phyloP scores from a whole-genome alignment of 2,888 invertebrate genomes.

The Acleris holmiana region DNA sequence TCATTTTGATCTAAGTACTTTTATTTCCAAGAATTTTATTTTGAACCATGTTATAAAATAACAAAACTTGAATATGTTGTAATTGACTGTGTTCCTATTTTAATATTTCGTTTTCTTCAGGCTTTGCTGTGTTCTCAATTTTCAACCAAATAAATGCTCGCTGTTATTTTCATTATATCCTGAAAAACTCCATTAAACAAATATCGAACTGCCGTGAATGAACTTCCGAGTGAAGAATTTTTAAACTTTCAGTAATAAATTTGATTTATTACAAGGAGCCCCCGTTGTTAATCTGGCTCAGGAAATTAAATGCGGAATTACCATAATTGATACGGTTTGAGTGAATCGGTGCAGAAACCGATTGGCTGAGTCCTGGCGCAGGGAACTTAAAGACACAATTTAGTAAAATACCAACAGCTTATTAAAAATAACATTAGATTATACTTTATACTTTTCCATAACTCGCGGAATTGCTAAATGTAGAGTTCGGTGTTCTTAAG shows the following conservation, averaged over 20 bases:
- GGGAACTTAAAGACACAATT: slow-evolving; percentile 38
- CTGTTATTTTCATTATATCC: slow-evolving; percentile 7
- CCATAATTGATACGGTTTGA: slow-evolving; percentile 82
- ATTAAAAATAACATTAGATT: too few species aligned
- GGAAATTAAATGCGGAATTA: slow-evolving; percentile 82
- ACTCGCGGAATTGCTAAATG: too few species aligned
- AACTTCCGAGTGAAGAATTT: slow-evolving; percentile 54
- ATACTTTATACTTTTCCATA: too few species aligned
- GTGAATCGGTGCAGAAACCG: slow-evolving; percentile 77
- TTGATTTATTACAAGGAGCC: slow-evolving; percentile 75
- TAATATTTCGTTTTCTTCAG: too few species aligned
- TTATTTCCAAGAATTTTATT: too few species aligned
- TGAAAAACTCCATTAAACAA: slow-evolving; percentile 33
- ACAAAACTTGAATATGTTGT: too few species aligned
- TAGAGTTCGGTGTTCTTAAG: too few species aligned
- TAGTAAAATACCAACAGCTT: neutral
- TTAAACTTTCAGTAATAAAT: slow-evolving; percentile 70
- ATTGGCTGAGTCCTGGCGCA: slow-evolving; percentile 61
- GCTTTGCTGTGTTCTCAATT: too few species aligned
- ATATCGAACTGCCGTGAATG: slow-evolving; percentile 47
- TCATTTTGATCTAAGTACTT: too few species aligned
- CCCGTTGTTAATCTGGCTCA: slow-evolving; percentile 74
- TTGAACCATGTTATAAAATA: too few species aligned
- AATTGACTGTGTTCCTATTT: too few species aligned
- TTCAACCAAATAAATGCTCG: too few species aligned